These are phyloP conservation scores for Salminus brasiliensis DNA, from an alignment of 2,113 vertebrate species.

Conservation along the genomic window DNA sequence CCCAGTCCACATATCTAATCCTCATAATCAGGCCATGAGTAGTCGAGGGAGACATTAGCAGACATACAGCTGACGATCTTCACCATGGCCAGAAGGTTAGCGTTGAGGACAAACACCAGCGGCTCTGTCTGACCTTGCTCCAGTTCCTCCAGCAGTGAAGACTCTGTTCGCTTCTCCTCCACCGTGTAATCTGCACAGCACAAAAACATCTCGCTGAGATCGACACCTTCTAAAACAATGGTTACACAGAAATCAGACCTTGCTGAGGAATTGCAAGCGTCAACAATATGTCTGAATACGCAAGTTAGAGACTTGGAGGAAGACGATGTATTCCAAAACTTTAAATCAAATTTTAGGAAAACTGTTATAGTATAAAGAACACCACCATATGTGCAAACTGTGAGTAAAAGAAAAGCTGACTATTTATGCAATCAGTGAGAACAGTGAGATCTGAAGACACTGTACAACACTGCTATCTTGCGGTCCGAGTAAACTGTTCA, in stretches of 20 bases:
- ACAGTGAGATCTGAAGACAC: no score
- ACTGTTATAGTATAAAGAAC: no score
- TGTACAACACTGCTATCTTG: no score
- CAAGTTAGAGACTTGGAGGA: not conserved
- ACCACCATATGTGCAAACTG: no score
- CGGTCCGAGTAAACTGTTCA: no score
- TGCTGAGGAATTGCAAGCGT: not conserved
- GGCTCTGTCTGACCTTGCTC: slow-evolving; percentile 77
- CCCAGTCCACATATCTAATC: slow-evolving; percentile 15
- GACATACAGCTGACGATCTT: slow-evolving; percentile 87
- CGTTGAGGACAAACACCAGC: slow-evolving; percentile 92
- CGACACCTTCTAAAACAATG: not conserved
- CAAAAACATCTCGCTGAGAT: not conserved
- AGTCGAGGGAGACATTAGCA: not conserved
- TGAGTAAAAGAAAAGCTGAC: no score
- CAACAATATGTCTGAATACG: not conserved
- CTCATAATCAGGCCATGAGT: not conserved
- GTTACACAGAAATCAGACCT: not conserved
- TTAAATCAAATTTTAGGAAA: no score
- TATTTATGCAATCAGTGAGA: no score
- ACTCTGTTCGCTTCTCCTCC: slow-evolving; percentile 93
- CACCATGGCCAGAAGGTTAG: slow-evolving; percentile 93
- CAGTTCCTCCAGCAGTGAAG: slow-evolving; percentile 90
- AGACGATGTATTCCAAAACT: no score
- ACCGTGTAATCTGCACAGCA: slow-evolving; percentile 87